phyloP scores from a whole-genome alignment of 2,797 vertebrate species.

The Spondyliosoma cantharus region DNA sequence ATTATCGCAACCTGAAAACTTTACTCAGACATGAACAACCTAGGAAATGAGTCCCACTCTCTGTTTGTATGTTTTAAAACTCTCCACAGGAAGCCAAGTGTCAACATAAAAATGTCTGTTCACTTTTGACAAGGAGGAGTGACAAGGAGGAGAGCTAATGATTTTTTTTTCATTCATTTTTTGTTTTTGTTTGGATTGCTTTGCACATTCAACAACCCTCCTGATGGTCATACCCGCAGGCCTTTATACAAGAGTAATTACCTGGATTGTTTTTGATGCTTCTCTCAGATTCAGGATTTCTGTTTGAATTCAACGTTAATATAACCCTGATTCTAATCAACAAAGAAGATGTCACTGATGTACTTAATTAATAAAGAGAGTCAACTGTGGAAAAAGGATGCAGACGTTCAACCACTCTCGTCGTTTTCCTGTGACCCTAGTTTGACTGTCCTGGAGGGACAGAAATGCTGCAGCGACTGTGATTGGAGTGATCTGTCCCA shows the following conservation, averaged over 20 bases:
- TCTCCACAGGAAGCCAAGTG: slow-evolving; percentile 25
- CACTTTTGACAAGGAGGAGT: slow-evolving; percentile 22
- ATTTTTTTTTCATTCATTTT: slow-evolving; percentile 32
- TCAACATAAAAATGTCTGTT: slow-evolving; percentile 23
- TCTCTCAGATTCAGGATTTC: slow-evolving; percentile 24
- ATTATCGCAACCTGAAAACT: slow-evolving; percentile 46
- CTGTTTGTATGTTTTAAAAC: slow-evolving; percentile 28
- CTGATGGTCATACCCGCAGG: not conserved
- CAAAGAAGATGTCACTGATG: slow-evolving; percentile 15
- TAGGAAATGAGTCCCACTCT: slow-evolving; percentile 31
- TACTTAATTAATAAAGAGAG: slow-evolving; percentile 1
- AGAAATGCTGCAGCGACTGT: slow-evolving; percentile 14
- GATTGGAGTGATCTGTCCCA: slow-evolving; percentile 8
- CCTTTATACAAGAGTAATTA: slow-evolving; percentile 13
- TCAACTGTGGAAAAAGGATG: not conserved
- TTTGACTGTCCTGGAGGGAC: slow-evolving; percentile 30
- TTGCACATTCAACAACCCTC: slow-evolving; percentile 22
- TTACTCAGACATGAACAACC: slow-evolving; percentile 21
- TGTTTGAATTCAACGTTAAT: slow-evolving; percentile 3
- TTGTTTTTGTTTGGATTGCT: slow-evolving; percentile 12
- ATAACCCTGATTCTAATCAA: not conserved
- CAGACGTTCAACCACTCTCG: not conserved
- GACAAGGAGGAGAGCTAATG: slow-evolving; percentile 30
- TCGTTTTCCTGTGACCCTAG: not conserved
- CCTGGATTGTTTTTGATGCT: slow-evolving; percentile 14